These are phyloP conservation scores for Trissoscelio sp. DNA, from an alignment of 2,888 invertebrate genomes.

Conservation along the genomic window DNA sequence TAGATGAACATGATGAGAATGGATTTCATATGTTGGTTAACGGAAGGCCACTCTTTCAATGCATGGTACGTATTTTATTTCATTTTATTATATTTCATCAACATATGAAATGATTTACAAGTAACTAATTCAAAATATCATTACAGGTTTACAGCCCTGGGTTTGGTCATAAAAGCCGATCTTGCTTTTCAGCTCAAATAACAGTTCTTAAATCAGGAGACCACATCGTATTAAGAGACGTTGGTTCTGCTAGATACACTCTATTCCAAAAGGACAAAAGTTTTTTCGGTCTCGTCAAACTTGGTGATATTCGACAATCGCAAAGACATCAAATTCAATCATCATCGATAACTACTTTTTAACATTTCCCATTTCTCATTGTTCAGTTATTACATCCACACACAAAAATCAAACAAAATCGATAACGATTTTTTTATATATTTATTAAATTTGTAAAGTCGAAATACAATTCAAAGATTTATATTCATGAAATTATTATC, in stretches of 20 bases:
- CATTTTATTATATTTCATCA: too few relatives aligned
- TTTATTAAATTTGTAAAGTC: too few relatives aligned
- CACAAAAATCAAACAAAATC: too few relatives aligned
- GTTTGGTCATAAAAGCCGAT: constrained; percentile 77
- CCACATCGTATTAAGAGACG: constrained; percentile 88
- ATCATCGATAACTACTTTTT: not conserved
- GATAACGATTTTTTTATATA: too few relatives aligned
- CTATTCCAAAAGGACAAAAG: constrained; percentile 90
- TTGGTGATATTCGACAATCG: constrained; percentile 84
- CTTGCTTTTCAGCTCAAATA: constrained; percentile 79
- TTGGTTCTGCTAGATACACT: constrained; percentile 88
- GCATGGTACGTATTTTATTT: constrained; percentile 82
- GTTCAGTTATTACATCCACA: too few relatives aligned
- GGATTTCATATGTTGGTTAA: constrained; percentile 89
- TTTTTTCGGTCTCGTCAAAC: constrained; percentile 92
- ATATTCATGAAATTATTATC: too few relatives aligned
- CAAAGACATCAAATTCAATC: constrained; percentile 47
- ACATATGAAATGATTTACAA: too few relatives aligned
- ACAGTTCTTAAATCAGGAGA: constrained; percentile 84
- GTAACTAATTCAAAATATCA: too few relatives aligned
- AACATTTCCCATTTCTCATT: not conserved
- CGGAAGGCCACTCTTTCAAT: constrained; percentile 88
- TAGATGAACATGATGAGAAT: constrained; percentile 90
- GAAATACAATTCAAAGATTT: too few relatives aligned
- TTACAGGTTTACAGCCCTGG: constrained; percentile 80